phyloP scores from a whole-genome alignment of 1,140 invertebrate genomes.

The Phortica variegata region DNA sequence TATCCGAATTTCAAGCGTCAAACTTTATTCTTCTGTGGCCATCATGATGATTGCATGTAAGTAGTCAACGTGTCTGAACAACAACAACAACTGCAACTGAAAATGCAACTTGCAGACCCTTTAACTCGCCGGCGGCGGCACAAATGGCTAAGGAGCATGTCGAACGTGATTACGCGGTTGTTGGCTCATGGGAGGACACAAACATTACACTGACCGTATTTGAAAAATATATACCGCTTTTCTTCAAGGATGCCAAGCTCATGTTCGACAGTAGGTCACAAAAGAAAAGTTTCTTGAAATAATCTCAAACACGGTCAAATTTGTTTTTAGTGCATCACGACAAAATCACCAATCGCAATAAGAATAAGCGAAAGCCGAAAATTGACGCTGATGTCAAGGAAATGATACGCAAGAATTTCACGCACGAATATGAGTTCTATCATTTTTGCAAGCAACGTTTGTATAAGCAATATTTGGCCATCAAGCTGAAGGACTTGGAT shows the following conservation, averaged over 20 bases:
- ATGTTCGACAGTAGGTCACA: conserved; percentile 46
- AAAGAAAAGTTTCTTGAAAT: background rate
- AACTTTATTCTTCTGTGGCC: conserved; percentile 85
- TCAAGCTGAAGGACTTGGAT: conserved; percentile 59
- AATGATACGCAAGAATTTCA: conserved; percentile 81
- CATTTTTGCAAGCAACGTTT: conserved; percentile 85
- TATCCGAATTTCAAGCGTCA: conserved; percentile 79
- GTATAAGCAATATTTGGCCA: conserved; percentile 75
- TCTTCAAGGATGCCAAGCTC: conserved; percentile 72
- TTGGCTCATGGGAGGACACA: conserved; percentile 83
- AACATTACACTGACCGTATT: conserved; percentile 81
- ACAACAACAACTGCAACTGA: too few relatives aligned
- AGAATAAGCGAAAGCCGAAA: conserved; percentile 57
- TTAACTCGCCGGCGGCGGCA: conserved; percentile 79
- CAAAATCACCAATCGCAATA: conserved; percentile 51
- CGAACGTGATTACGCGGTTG: conserved; percentile 82
- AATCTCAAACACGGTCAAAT: background rate
- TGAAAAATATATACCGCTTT: conserved; percentile 79
- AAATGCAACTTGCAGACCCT: conserved; percentile 71
- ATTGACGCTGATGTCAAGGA: conserved; percentile 80
- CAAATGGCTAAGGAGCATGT: conserved; percentile 82
- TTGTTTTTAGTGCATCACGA: conserved; percentile 29
- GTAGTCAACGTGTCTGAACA: too few relatives aligned
- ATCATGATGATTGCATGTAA: conserved; percentile 79
- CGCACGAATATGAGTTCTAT: conserved; percentile 87